A percentile compares a stretch with the other conserved stretches of the same genome.
These are phyloP conservation scores for Myrmecobius fasciatus DNA, from an alignment of 2,113 vertebrate genomes.

Conservation along the genomic window DNA sequence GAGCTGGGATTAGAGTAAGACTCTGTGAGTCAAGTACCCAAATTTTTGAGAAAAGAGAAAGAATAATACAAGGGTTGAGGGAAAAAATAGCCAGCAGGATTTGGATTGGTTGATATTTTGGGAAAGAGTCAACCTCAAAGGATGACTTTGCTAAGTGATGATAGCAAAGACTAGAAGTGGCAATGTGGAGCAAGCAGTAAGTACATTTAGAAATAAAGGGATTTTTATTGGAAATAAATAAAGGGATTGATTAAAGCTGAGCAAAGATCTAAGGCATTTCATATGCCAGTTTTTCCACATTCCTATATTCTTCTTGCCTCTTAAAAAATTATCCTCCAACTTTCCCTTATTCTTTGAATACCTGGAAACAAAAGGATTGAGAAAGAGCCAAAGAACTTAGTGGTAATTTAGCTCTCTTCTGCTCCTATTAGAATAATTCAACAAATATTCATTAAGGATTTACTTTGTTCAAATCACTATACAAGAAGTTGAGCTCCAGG, in stretches of 20 bases:
- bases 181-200: not conserved
- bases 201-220: not conserved
- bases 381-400: not conserved
- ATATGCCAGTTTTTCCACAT: not conserved
- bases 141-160: not conserved
- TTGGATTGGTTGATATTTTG: not conserved
- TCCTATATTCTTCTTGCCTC: not conserved
- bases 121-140: not conserved
- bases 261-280: not conserved
- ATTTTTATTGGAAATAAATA: not conserved
- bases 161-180: not conserved
- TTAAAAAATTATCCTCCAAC: not conserved
- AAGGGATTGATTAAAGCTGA: not conserved
- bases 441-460: not conserved
- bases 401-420: not conserved
- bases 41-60: not conserved
- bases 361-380: slow-evolving; percentile 18
- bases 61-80: not conserved
- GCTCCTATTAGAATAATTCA: not conserved
- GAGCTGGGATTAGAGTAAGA: not conserved
- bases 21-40: not conserved
- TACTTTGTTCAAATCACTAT: not conserved
- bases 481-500: not conserved
- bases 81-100: not conserved
- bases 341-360: not conserved